phyloP scores from a whole-genome alignment of 2,797 vertebrate genomes.

The Microhierax caerulescens region DNA sequence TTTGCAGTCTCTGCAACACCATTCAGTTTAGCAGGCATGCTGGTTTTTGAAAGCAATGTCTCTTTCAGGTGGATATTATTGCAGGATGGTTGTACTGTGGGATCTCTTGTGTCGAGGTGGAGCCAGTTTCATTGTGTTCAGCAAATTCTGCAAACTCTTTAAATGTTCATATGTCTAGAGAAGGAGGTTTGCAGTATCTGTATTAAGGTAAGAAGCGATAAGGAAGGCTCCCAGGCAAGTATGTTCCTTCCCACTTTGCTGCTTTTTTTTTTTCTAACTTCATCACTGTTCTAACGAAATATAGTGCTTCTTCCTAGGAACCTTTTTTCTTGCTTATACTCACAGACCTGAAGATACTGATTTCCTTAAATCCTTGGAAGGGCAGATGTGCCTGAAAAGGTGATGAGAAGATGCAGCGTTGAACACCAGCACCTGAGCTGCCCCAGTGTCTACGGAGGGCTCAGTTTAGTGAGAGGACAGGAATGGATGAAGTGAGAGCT shows the following conservation, averaged over 20 bases:
- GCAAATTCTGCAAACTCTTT: neutral
- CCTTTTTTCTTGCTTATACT: neutral
- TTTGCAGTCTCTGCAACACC: neutral
- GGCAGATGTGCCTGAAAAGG: neutral
- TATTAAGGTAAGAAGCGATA: neutral
- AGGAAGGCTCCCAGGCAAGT: neutral
- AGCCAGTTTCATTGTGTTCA: neutral
- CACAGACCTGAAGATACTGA: neutral
- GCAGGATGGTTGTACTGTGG: neutral
- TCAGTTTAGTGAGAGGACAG: neutral
- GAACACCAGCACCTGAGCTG: neutral
- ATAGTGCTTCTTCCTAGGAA: neutral
- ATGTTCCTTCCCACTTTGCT: neutral
- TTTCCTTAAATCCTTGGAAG: neutral
- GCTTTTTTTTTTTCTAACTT: neutral
- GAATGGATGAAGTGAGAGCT: rapidly evolving
- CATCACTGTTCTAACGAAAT: neutral
- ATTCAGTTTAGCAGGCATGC: neutral
- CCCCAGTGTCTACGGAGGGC: neutral
- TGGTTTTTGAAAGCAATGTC: neutral
- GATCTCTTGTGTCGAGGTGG: neutral
- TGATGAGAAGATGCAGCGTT: neutral
- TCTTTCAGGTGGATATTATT: neutral
- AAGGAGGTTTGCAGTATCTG: neutral
- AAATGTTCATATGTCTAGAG: neutral